Percentiles rank a stretch among this genome's conserved stretches.
These are phyloP conservation scores for Monochamus alternatus DNA, from an alignment of 2,888 invertebrate genomes.

Conservation along the genomic window DNA sequence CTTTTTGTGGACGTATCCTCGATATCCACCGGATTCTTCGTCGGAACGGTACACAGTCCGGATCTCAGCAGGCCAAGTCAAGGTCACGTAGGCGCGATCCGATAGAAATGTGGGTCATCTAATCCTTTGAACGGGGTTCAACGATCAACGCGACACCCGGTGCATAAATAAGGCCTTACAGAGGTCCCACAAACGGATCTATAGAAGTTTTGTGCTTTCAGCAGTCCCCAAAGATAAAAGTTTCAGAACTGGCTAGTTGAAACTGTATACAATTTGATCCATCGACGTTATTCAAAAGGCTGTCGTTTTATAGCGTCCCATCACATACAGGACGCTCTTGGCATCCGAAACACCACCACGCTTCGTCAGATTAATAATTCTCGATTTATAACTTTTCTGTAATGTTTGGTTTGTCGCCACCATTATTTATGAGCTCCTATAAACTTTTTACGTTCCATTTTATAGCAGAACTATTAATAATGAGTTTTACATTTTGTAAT, in stretches of 20 bases:
- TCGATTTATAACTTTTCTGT: conserved; percentile 2
- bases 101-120: conserved; percentile 38
- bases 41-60: neutral
- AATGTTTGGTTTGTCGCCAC: conserved; percentile 2
- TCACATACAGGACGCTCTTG: neutral
- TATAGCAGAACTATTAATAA: conserved; percentile 5
- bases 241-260: neutral
- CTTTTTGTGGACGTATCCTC: neutral
- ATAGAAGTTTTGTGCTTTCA: too few relatives aligned
- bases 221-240: neutral
- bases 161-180: neutral
- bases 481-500: conserved; percentile 15
- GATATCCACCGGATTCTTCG: neutral
- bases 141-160: neutral
- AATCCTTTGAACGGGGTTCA: conserved; percentile 29
- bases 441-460: conserved; percentile 7
- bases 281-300: too few relatives aligned
- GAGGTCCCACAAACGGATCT: too few relatives aligned
- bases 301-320: too few relatives aligned
- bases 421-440: conserved; percentile 2
- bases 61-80: conserved; percentile 23
- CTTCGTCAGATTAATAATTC: neutral
- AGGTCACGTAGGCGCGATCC: conserved; percentile 22
- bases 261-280: too few relatives aligned
- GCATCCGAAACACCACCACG: neutral